Evolutionary conservation across 2,797 vertebrate species (phyloP), one percentile per base, ranked within the genome.

Genomic region (Lerista edwardsae): DNA sequence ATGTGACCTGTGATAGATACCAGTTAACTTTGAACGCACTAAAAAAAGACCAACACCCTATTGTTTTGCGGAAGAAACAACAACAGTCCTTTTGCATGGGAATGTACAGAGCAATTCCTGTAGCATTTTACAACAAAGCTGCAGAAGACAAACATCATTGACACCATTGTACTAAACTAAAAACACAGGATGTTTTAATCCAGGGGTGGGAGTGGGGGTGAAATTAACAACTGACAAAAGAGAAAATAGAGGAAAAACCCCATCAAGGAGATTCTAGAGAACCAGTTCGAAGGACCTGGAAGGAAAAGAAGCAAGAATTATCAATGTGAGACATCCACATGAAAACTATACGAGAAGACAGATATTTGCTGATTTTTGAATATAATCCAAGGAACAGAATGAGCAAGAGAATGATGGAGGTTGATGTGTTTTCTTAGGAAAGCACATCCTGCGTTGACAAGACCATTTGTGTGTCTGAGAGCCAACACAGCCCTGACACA

Each of bases 371-470:
- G 86, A 57, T 89, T 77, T 27, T 72, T 55, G 91, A 91, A 93
- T 91, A 90, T 87, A 82, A 91, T 31, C 29, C 86, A 91, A 82
- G 77, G 80, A 41, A 51, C 23, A 57, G 19, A 29, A 29, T 25
- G 29, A 25, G 29, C 41, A 4, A 47, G 61, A 31, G n/a, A 67
- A 83, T 62, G 87, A 83, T 67, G 86, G 77, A 29, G 84, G 90
- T 86, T 84, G 90, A 91, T 88, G 86, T 82, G 71, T 79, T 47
- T 47, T 88, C 41, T 41, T 77, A 36, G 84, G 34, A 86, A 81
- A 86, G 92, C 93, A 86, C 92, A 95, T 96, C 95, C 94, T 94
- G 94, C 94, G 94, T 91, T 93, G 93, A 94, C 91, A 93, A 84
- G 91, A 34, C 21, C 76, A 75, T 94, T 95, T 95, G 93, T 92